Evolutionary conservation across 2,888 invertebrate species (phyloP).

Genomic region (Eugnorisma glareosa): DNA sequence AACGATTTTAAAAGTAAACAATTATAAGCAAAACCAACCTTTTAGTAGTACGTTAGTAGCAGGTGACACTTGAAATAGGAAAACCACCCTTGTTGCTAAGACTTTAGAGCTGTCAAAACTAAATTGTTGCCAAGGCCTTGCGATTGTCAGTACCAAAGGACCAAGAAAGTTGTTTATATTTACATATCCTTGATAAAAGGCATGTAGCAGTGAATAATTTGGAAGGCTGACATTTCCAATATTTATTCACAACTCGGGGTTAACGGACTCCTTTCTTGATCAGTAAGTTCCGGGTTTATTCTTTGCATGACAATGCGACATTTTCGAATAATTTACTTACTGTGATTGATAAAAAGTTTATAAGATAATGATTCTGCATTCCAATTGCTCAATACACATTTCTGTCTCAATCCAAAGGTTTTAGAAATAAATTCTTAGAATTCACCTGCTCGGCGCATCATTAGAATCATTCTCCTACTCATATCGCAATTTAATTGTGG

Average conservation of each 20-base stretch:
- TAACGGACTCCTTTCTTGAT: conserved; percentile 3
- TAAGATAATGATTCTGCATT: not conserved
- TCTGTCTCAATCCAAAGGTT: not conserved
- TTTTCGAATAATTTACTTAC: not conserved
- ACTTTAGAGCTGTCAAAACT: not conserved
- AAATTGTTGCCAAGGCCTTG: not conserved
- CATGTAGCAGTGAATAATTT: not conserved
- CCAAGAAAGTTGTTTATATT: not conserved
- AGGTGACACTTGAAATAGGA: not conserved
- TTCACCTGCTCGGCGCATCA: not conserved
- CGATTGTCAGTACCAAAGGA: not conserved
- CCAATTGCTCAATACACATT: not conserved
- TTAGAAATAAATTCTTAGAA: not conserved
- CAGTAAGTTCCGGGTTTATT: conserved; percentile 11
- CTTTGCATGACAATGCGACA: not conserved
- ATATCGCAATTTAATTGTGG: not conserved
- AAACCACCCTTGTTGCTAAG: not conserved
- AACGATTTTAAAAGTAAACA: conserved; percentile 1
- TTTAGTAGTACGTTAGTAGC: not conserved
- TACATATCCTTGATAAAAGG: not conserved
- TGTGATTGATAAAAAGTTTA: not conserved
- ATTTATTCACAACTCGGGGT: conserved; percentile 1
- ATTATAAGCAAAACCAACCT: not conserved
- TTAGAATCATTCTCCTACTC: too few relatives aligned
- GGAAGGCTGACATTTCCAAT: conserved; percentile 19